These are phyloP conservation scores for Fragariocoptes setiger DNA, from an alignment of 1,140 invertebrate genomes.

Conservation along the genomic window DNA sequence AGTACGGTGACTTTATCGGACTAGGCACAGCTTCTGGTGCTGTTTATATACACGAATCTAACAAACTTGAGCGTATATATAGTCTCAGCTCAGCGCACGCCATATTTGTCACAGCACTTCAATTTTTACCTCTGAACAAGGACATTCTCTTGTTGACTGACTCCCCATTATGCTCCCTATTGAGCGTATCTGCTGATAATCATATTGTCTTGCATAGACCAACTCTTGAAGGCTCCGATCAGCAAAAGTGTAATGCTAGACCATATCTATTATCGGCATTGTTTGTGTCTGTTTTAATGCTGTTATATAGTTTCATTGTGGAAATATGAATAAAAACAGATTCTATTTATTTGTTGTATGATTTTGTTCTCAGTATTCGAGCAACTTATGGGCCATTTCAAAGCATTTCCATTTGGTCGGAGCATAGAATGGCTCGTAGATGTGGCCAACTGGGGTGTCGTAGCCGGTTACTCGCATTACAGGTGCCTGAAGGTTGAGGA, in stretches of 20 bases:
- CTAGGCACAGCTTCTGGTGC: slow-evolving; percentile 69
- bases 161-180: slow-evolving; percentile 38
- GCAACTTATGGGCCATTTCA: slow-evolving; percentile 36
- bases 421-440: slow-evolving; percentile 80
- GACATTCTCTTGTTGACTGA: slow-evolving; percentile 29
- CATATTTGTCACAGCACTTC: slow-evolving; percentile 71
- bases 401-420: slow-evolving; percentile 74
- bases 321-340: too few relatives aligned
- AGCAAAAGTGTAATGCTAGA: too few relatives aligned
- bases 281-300: too few relatives aligned
- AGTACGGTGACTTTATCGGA: slow-evolving; percentile 62
- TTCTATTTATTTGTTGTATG: neutral
- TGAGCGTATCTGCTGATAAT: slow-evolving; percentile 80
- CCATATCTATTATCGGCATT: too few relatives aligned
- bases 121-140: slow-evolving; percentile 34
- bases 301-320: too few relatives aligned
- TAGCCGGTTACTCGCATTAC: slow-evolving; percentile 66
- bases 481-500: slow-evolving; percentile 73
- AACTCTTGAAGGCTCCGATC: too few relatives aligned
- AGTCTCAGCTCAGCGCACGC: slow-evolving; percentile 48
- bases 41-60: slow-evolving; percentile 59
- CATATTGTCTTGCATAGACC: slow-evolving; percentile 60
- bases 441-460: slow-evolving; percentile 85
- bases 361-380: slow-evolving; percentile 32
- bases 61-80: slow-evolving; percentile 53